Evolutionary conservation across 2,888 invertebrate genomes (phyloP).

Genomic region (Phymatocera aterrima): DNA sequence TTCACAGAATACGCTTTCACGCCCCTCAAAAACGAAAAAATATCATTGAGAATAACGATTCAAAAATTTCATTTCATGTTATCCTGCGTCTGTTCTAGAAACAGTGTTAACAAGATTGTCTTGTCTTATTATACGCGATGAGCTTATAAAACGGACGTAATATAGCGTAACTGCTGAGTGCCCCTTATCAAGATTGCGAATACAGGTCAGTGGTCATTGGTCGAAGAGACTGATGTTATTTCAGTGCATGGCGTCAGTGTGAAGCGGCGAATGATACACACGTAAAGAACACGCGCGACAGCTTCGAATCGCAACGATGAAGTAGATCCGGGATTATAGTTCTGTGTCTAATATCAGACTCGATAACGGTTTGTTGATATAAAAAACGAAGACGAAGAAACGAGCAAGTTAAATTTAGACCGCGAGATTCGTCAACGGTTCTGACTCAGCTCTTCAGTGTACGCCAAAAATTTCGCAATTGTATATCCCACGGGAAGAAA

Average conservation of each 20-base stretch:
- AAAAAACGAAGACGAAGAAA: background rate
- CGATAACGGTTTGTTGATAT: background rate
- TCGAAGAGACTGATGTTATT: slow-evolving; percentile 52
- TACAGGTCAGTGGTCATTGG: slow-evolving; percentile 50
- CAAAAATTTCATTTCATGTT: too few relatives aligned
- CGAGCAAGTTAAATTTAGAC: background rate
- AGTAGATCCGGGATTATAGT: too few relatives aligned
- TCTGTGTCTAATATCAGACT: slow-evolving; percentile 9
- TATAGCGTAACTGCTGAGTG: too few relatives aligned
- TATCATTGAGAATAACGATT: background rate
- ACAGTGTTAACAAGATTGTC: background rate
- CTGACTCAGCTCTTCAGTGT: background rate
- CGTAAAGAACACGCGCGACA: too few relatives aligned
- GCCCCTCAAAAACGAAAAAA: too few relatives aligned
- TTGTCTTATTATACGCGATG: background rate
- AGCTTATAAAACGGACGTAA: background rate
- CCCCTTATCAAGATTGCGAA: slow-evolving; percentile 17
- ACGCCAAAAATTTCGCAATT: background rate
- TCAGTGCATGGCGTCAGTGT: slow-evolving; percentile 56
- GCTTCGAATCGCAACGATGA: background rate
- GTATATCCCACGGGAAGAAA: background rate
- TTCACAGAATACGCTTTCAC: too few relatives aligned
- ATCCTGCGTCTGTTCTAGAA: background rate
- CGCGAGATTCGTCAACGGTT: background rate
- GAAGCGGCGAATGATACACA: slow-evolving; percentile 13